Percentiles rank a stretch among this genome's conserved stretches.
Evolutionary conservation across 2,113 vertebrate species (phyloP).

Genomic region (Catharus bicknelli): DNA sequence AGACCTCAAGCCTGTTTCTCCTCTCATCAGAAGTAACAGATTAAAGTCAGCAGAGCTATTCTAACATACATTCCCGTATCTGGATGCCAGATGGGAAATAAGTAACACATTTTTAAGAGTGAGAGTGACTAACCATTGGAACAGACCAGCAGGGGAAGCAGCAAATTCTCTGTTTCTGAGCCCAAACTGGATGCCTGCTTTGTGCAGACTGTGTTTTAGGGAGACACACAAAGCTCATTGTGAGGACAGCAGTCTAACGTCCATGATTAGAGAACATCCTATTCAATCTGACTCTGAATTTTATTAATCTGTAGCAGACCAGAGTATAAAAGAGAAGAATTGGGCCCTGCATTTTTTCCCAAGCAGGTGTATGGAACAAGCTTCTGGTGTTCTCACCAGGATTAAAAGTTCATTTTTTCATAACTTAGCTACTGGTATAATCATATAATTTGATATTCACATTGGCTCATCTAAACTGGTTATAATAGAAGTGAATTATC

Average conservation of each 20-base stretch:
- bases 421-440: neutral
- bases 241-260: neutral
- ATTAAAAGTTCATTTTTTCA: neutral
- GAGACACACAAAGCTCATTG: neutral
- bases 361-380: neutral
- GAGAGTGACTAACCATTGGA: conserved; percentile 51
- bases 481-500: neutral
- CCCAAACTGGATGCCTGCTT: conserved; percentile 12
- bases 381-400: neutral
- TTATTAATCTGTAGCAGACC: neutral
- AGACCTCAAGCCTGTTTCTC: neutral
- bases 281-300: neutral
- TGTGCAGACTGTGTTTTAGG: conserved; percentile 10
- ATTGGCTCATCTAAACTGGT: neutral
- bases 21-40: conserved; percentile 9
- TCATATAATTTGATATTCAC: neutral
- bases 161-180: conserved; percentile 1
- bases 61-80: conserved; percentile 19
- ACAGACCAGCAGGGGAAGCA: conserved; percentile 13
- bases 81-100: conserved; percentile 55
- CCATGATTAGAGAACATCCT: neutral
- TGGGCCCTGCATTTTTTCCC: neutral
- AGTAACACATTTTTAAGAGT: conserved; percentile 43
- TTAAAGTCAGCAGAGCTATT: conserved; percentile 17
- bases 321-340: neutral